phyloP scores from a whole-genome alignment of 2,888 invertebrate species.

The Caradrina clavipalpis region DNA sequence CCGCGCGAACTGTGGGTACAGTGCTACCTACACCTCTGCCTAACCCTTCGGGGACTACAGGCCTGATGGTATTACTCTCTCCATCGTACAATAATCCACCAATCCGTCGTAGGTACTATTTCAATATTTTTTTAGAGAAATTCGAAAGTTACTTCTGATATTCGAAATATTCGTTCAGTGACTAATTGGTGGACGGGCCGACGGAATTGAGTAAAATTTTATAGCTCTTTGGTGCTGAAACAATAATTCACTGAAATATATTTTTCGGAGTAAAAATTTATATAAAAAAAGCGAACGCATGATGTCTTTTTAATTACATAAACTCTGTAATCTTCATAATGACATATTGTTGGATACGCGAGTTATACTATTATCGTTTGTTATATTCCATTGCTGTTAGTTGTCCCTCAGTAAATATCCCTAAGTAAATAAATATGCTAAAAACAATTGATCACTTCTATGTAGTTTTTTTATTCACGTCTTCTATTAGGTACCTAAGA shows the following conservation, averaged over 20 bases:
- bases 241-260: conserved; percentile 24
- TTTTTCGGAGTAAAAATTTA: conserved; percentile 2
- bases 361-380: too few species aligned
- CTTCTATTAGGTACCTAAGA: too few species aligned
- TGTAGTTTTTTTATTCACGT: too few species aligned
- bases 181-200: conserved; percentile 46
- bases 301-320: neutral
- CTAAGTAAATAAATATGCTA: too few species aligned
- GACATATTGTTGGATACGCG: too few species aligned
- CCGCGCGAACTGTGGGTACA: too few species aligned
- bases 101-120: conserved; percentile 4
- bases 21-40: too few species aligned
- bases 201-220: conserved; percentile 43
- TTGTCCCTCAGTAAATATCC: too few species aligned
- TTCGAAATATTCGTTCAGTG: conserved; percentile 42
- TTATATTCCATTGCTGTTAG: too few species aligned
- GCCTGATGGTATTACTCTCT: too few species aligned
- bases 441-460: too few species aligned
- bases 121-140: conserved; percentile 24
- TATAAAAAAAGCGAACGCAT: neutral
- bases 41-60: too few species aligned
- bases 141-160: conserved; percentile 25
- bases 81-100: neutral
- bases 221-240: conserved; percentile 46
- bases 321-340: neutral